Conservation (phyloP, 2,113 vertebrate genomes). For the Steatornis caripensis region DNA sequence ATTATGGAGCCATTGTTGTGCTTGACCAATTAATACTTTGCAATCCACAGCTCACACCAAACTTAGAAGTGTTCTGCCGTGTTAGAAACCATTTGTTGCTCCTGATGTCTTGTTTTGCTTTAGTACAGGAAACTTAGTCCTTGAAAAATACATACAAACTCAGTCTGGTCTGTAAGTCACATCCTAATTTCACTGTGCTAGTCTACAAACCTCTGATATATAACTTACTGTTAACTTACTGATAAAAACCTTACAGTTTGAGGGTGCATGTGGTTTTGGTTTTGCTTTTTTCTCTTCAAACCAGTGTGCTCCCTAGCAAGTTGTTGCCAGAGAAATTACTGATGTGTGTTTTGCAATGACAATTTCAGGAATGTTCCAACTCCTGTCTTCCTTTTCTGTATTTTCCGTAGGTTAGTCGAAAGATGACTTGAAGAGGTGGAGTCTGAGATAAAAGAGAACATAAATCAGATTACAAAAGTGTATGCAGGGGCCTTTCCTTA, state of each 20-base stretch:
- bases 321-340: not conserved
- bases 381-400: not conserved
- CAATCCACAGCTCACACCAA: not conserved
- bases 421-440: not conserved
- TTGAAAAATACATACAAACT: not conserved
- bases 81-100: not conserved
- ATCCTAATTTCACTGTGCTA: not conserved
- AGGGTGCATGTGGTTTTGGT: not conserved
- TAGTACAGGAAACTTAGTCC: not conserved
- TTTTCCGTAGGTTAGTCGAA: conserved; percentile 11
- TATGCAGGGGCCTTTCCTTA: not conserved
- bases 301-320: not conserved
- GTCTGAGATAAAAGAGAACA: conserved; percentile 46
- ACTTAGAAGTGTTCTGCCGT: not conserved
- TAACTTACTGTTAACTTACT: not conserved
- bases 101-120: not conserved
- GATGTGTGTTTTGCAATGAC: not conserved
- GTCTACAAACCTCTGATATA: not conserved
- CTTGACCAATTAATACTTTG: not conserved
- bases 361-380: conserved; percentile 13
- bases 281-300: not conserved
- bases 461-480: conserved; percentile 37
- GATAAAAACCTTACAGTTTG: not conserved
- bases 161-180: not conserved
- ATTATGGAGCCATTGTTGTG: not conserved